A percentile compares a stretch with the other conserved stretches of the same genome.
Conservation (phyloP, 2,797 vertebrate genomes). For the Spinibarbus caldwelli region DNA sequence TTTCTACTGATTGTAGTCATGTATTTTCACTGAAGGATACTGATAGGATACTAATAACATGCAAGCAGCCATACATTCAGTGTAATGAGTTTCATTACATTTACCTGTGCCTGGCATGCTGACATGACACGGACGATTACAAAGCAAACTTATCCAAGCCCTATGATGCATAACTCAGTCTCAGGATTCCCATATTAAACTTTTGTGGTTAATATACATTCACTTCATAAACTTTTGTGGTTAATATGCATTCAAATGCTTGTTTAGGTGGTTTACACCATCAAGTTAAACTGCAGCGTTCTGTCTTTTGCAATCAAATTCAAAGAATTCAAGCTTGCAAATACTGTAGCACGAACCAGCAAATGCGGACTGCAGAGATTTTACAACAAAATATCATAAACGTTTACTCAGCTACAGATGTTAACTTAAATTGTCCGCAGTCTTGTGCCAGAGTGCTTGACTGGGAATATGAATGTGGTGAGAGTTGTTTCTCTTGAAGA, state of each 20-base stretch:
- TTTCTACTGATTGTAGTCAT: background rate
- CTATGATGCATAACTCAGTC: background rate
- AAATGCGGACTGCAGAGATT: conserved; percentile 1
- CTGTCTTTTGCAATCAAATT: background rate
- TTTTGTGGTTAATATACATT: background rate
- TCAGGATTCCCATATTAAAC: background rate
- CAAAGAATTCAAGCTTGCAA: background rate
- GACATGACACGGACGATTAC: background rate
- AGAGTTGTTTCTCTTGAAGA: conserved; percentile 37
- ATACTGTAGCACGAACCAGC: background rate
- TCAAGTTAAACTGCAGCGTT: background rate
- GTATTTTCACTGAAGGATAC: background rate
- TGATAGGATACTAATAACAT: background rate
- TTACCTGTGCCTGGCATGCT: background rate
- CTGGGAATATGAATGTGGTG: conserved; percentile 16
- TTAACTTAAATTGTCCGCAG: background rate
- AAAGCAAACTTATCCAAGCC: background rate
- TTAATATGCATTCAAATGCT: background rate
- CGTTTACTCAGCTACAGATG: conserved; percentile 6
- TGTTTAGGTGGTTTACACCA: too few relatives aligned
- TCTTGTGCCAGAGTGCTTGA: conserved; percentile 26
- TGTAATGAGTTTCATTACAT: background rate
- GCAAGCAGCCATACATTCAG: background rate
- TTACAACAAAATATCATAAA: background rate
- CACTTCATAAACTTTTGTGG: background rate